Conservation (phyloP, 1,140 invertebrate genomes). For the Thaumatotibia leucotreta region DNA sequence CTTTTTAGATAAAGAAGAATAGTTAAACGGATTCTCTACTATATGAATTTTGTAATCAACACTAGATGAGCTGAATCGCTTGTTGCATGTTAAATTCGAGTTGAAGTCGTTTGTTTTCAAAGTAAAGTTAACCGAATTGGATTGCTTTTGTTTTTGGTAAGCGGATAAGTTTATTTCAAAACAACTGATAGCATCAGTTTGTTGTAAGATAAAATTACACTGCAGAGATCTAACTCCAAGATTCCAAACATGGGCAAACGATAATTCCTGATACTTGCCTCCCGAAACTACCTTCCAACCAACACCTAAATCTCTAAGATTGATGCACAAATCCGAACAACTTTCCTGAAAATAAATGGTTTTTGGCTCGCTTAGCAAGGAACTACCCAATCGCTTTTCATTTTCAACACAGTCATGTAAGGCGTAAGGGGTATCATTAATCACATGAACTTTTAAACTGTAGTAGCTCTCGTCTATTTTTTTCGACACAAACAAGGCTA, state of each 20-base stretch:
- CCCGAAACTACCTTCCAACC: constrained; percentile 92
- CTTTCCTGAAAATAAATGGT: constrained; percentile 92
- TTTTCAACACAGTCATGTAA: constrained; percentile 86
- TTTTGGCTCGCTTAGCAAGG: constrained; percentile 91
- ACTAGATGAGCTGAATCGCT: constrained; percentile 64
- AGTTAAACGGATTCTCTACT: constrained; percentile 69
- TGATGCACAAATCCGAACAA: constrained; percentile 89
- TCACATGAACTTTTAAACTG: constrained; percentile 81
- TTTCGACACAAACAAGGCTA: constrained; percentile 89
- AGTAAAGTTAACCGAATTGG: constrained; percentile 68
- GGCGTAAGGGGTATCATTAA: constrained; percentile 94
- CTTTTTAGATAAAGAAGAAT: constrained; percentile 67
- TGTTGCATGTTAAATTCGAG: constrained; percentile 68
- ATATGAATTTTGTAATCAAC: constrained; percentile 64
- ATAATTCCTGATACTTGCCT: constrained; percentile 92
- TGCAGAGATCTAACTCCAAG: constrained; percentile 86
- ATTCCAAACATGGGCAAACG: constrained; percentile 93
- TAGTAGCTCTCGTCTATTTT: constrained; percentile 78
- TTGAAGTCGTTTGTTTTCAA: constrained; percentile 72
- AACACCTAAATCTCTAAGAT: constrained; percentile 62
- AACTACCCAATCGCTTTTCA: constrained; percentile 89
- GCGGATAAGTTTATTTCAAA: constrained; percentile 66
- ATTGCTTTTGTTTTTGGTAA: constrained; percentile 72
- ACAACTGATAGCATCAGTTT: constrained; percentile 74
- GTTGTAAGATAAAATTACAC: constrained; percentile 90